These are phyloP conservation scores for Aurelia coerulea DNA, from an alignment of 30 jellyfish, hydroid and myxozoan genomes.

Conservation along the genomic window DNA sequence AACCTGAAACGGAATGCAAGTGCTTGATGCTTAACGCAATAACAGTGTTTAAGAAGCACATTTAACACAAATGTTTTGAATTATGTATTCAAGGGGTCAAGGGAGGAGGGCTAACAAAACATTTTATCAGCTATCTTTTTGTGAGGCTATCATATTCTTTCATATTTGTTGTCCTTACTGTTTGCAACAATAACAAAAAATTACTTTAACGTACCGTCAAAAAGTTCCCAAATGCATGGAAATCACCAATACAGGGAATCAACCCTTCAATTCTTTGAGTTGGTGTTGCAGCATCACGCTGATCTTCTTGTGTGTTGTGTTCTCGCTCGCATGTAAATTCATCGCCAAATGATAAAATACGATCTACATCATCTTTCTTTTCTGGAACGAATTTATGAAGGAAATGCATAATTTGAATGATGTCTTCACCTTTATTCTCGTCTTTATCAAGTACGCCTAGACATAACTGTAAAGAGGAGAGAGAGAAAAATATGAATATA, in stretches of 20 bases:
- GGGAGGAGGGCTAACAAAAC: no score
- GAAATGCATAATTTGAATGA: neutral
- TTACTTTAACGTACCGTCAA: no score
- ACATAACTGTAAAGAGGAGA: neutral
- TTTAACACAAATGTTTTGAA: no score
- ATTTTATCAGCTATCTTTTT: no score
- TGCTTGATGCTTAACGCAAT: no score
- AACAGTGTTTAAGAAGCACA: no score
- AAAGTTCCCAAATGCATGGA: conserved; percentile 9
- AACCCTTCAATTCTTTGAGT: neutral
- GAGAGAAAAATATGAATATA: no score
- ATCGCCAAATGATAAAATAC: neutral
- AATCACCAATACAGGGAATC: neutral
- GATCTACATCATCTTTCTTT: neutral
- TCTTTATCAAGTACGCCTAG: neutral
- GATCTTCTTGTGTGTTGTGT: neutral
- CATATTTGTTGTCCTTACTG: no score
- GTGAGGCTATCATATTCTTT: no score
- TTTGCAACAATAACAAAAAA: no score
- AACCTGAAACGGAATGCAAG: neutral
- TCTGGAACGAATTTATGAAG: conserved; percentile 7
- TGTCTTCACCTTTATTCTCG: neutral
- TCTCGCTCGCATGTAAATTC: no score
- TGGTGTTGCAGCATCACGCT: neutral
- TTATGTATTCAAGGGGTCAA: no score